Conservation (phyloP, 2,113 vertebrate species). For the Brachyistius frenatus region DNA sequence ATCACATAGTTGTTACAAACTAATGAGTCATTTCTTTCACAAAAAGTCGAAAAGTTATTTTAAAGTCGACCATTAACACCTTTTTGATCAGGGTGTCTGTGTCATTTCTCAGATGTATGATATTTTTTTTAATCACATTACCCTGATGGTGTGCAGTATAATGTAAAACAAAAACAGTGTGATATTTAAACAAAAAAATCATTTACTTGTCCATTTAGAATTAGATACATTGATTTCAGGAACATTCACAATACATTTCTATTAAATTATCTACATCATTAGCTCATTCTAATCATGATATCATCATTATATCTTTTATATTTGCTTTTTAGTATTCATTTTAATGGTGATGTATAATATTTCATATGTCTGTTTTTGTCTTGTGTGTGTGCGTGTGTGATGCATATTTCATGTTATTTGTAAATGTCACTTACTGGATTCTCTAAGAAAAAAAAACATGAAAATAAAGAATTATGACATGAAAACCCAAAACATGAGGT, state of each 20-base stretch:
- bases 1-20: slow-evolving; percentile 1
- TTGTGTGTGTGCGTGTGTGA: too few species aligned
- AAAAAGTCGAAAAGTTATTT: background rate
- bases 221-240: background rate
- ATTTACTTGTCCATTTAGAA: background rate
- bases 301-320: background rate
- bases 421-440: background rate
- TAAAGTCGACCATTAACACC: background rate
- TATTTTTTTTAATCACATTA: too few species aligned
- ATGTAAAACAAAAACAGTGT: too few species aligned
- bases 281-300: too few species aligned
- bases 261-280: background rate
- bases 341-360: too few species aligned
- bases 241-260: background rate
- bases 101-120: background rate
- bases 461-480: background rate
- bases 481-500: background rate
- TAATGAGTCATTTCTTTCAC: background rate
- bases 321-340: background rate
- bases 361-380: too few species aligned
- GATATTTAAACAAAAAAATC: too few species aligned
- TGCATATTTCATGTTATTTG: background rate
- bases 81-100: background rate
- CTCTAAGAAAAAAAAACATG: background rate
- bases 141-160: too few species aligned